phyloP scores from a whole-genome alignment of 2,113 vertebrate genomes.

The Origma solitaria region DNA sequence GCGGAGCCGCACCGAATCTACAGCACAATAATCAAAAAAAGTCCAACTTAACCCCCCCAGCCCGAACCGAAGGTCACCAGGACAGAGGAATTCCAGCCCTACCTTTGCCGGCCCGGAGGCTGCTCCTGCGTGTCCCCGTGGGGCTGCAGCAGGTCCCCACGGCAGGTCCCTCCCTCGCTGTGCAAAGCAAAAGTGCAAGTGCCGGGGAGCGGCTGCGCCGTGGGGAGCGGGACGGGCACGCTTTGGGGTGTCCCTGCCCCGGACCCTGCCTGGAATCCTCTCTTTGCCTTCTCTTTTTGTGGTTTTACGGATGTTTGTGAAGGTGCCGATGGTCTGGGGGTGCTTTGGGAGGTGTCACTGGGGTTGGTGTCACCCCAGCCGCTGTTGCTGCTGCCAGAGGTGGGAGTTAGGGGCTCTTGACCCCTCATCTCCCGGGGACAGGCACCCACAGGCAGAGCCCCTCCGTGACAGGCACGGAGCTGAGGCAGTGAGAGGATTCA shows the following conservation, averaged over 20 bases:
- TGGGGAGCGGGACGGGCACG: neutral
- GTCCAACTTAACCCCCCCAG: rapidly evolving
- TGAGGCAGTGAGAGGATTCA: too few relatives aligned
- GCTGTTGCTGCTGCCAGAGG: neutral
- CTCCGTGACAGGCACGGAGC: rapidly evolving
- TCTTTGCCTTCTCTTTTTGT: rapidly evolving
- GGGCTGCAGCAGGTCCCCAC: neutral
- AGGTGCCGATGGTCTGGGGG: rapidly evolving
- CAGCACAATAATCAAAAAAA: rapidly evolving
- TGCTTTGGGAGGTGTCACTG: rapidly evolving
- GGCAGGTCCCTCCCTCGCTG: neutral
- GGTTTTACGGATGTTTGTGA: rapidly evolving
- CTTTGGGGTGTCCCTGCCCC: neutral
- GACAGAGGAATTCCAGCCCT: rapidly evolving
- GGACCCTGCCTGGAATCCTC: rapidly evolving
- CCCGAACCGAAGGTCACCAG: rapidly evolving
- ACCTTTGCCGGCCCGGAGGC: neutral
- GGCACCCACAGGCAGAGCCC: rapidly evolving
- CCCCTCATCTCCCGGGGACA: rapidly evolving
- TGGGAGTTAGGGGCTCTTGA: rapidly evolving
- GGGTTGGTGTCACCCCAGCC: rapidly evolving
- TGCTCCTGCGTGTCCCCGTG: neutral
- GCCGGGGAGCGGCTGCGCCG: neutral
- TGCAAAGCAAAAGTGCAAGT: constrained; percentile 16
- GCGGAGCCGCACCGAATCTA: rapidly evolving